Evolutionary conservation across 1,140 invertebrate genomes (phyloP), one percentile per base, ranked within the genome.

Genomic region (Rhyzopertha dominica): DNA sequence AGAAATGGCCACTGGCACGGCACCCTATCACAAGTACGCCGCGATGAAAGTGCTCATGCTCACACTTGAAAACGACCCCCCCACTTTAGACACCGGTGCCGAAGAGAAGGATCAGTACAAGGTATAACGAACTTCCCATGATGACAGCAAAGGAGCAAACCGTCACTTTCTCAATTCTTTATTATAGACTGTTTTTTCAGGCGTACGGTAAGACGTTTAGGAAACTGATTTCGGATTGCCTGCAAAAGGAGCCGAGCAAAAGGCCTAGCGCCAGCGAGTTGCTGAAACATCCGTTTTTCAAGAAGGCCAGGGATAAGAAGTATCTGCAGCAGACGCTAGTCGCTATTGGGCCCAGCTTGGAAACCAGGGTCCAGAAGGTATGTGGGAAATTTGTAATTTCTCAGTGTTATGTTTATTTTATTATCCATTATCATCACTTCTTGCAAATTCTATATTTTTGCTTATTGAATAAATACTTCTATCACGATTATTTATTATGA

Each of bases 41-140:
- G 95, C 96, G 1, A 98, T 99, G 95, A 99, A 99, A 71, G 93
- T 98, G 3, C 72, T 98, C 7, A 98, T 98, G 93, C 71, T 98
- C 22, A 98, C 95, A 0, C 70, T 99, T 22, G 93, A 98, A 71
- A 99, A 99, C 63, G 96, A 99, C 62, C 95, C 97, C 10, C 97
- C 97, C 3, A 90, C 85, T 20, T 73, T 99, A 54, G 97, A 99
- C 59, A 95, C 95, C 1, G 88, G 82, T 22, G 89, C 93, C 0
- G 91, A 96, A 53, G 89, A 96, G 47, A 97, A 95, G 66, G 95
- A 98, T 65, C 95, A 98, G 66, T 99, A 98, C 61, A 97, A 96
- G 51, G 63, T 65, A 57, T 45, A 24, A n/a, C 4, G 12, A 31
- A n/a, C 23, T 32, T 31, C 18, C 18, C 12, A 23, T 31, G n/a